Evolutionary conservation across 2,113 vertebrate genomes (phyloP), one percentile per base, ranked within the genome.

Genomic region (Potamarius usumacintae): DNA sequence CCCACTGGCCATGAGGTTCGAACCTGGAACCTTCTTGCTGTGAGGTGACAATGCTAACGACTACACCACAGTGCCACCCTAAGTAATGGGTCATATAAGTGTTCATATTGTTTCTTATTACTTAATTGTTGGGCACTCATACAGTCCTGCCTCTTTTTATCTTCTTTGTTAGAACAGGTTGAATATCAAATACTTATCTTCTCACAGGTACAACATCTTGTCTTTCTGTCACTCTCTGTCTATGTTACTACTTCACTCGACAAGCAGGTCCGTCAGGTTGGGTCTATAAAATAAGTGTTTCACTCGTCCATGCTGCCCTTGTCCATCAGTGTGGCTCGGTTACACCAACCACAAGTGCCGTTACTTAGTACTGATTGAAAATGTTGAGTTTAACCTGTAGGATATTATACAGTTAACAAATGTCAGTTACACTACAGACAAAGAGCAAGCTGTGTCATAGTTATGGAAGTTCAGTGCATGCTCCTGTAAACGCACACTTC

Each of bases 291-390:
- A 17, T 58, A 58, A 58, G 12, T 14, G 12, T 14, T 12, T 14
- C 12, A 57, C 3, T 4, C 18, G 4, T 58, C 55, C 60, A 52
- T 14, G n/a, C 82, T 71, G 55, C 50, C 30, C 84, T 60, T 82
- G 81, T 89, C 84, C 58, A 72, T 90, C 83, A 89, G n/a, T 82
- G 55, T 17, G 74, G 17, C 83, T 88, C 65, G 84, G 69, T 85
- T 79, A 88, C 42, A 78, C 77, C 65, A 67, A 48, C 48, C 20
- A 63, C 20, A 63, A 25, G 62, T 25, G 62, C 22, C 7, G 25
- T 63, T 25, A 63, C 22, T 63, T 8, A 9, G 22, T 63, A 63
- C 62, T 25, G 22, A 63, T 63, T 2, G 22, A 63, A 63, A 63
- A 63, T 63, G 22, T 25, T 63, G 62, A 58, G 15, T 63, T 63